Base-by-base conservation (phyloP, 2,888 invertebrate species). In the Osmoderma eremita region DNA sequence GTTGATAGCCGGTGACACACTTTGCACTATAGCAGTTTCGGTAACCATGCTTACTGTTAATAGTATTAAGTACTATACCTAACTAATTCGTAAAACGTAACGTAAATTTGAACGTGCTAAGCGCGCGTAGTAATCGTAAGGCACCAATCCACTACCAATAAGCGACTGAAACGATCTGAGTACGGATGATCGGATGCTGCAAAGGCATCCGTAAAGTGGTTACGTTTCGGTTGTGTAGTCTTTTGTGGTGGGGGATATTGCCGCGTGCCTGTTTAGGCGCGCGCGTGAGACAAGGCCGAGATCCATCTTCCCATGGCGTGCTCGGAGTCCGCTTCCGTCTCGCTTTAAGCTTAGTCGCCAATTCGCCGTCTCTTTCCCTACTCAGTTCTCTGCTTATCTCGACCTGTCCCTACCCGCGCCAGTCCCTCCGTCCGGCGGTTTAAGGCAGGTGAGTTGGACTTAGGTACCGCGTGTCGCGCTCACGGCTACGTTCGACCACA, bases 401-500 rank as follows among this genome's bases (percentile, higher is more conserved):
- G 36, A 30, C 10, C 30, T 1, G 1, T 30, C 6, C 30, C 58
- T 30, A 15, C 17, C 53, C 17, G 18, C 10, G 13, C 15, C 17
- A 5, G 30, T 3, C 62, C 36, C 45, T 38, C 15, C 58, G 54
- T 36, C 48, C 38, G 13, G 13, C 62, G 15, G 53, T 18, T 42
- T 36, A 38, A 38, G 17, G 53, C 53, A 53, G 53, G 53, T 53
- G 53, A 53, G 53, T 53, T 17, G 53, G 53, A 18, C 10, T 53
- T 53, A 3, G 38, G 38, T 53, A 77, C 76, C 75, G 71, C 76
- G 73, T 71, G 67, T 41, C 68, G 48, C 69, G 71, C 65, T 65
- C 24, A 24, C 30, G 74, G 81, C 82, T 83, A 82, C 82, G 84
- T 83, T 81, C 80, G 77, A 76, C 75, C 75, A 80, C 84, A 82